Percentiles rank a stretch among this genome's conserved stretches.
Conservation (phyloP, 2,888 invertebrate genomes). For the Nemapogon koenigi region DNA sequence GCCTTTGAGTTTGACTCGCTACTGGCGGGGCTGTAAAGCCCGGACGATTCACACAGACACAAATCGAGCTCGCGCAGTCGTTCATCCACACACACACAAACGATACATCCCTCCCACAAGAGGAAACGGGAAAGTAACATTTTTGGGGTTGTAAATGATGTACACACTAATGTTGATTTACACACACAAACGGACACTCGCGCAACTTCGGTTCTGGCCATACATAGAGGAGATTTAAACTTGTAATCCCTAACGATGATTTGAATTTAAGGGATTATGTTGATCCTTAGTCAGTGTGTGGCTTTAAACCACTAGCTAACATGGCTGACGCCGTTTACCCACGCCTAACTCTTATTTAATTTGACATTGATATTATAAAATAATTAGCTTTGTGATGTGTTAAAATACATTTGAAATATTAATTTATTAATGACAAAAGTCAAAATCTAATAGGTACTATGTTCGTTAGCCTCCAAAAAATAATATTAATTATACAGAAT, state of each 20-base stretch:
- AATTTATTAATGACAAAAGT: no score
- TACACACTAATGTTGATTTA: slow-evolving; percentile 48
- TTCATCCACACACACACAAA: slow-evolving; percentile 36
- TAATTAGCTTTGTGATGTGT: no score
- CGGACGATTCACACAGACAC: slow-evolving; percentile 47
- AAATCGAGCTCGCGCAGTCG: slow-evolving; percentile 29
- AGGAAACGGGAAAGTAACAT: slow-evolving; percentile 52
- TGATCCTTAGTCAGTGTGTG: slow-evolving; percentile 22
- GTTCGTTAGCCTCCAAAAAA: no score
- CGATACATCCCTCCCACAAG: slow-evolving; percentile 33
- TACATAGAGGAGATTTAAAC: slow-evolving; percentile 53
- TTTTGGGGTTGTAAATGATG: slow-evolving; percentile 56
- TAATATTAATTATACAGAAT: no score
- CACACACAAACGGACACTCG: slow-evolving; percentile 31
- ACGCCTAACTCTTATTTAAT: no score
- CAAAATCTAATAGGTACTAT: no score
- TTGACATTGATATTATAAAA: no score
- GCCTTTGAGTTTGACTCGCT: slow-evolving; percentile 44
- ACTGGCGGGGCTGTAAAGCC: slow-evolving; percentile 60
- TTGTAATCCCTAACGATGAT: slow-evolving; percentile 60
- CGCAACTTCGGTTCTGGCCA: slow-evolving; percentile 34
- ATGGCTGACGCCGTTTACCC: slow-evolving; percentile 7
- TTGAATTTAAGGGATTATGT: slow-evolving; percentile 51
- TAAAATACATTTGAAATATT: no score
- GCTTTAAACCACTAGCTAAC: slow-evolving; percentile 9